Evolutionary conservation across 1,140 invertebrate species (phyloP).

Genomic region (Uloborus diversus): DNA sequence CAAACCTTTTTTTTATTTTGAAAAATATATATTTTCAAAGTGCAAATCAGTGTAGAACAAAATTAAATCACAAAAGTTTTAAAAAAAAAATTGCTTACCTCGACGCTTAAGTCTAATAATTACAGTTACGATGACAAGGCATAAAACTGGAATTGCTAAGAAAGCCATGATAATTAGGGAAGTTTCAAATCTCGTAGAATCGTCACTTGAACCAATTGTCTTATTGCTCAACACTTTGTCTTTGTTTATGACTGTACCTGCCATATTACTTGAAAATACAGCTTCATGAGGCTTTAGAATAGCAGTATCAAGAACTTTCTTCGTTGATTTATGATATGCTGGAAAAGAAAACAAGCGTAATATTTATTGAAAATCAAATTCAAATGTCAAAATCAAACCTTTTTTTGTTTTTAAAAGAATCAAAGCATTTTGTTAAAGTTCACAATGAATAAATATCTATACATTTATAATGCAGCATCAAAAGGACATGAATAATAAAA

Average conservation of each 20-base stretch:
- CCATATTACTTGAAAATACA: neutral
- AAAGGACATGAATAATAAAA: too few species aligned
- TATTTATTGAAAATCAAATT: neutral
- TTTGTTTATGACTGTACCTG: neutral
- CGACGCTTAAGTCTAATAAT: constrained; percentile 47
- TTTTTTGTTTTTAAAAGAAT: neutral
- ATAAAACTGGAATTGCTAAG: constrained; percentile 56
- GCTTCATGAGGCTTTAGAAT: neutral
- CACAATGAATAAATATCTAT: too few species aligned
- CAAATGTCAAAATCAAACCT: too few species aligned
- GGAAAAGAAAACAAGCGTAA: constrained; percentile 10
- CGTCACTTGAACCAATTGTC: neutral
- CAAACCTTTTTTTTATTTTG: too few species aligned
- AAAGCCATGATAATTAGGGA: constrained; percentile 57
- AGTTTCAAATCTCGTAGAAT: constrained; percentile 38
- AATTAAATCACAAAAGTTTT: too few species aligned
- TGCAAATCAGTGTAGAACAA: too few species aligned
- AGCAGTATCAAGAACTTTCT: constrained; percentile 36
- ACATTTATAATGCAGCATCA: too few species aligned
- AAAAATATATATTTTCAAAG: too few species aligned
- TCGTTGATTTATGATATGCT: constrained; percentile 48
- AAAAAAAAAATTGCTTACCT: constrained; percentile 56
- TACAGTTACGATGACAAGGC: constrained; percentile 52
- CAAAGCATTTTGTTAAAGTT: neutral
- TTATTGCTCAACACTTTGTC: neutral